Base-by-base conservation (phyloP, 2,888 invertebrate species). In the Lepidocyrtoides sp. region DNA sequence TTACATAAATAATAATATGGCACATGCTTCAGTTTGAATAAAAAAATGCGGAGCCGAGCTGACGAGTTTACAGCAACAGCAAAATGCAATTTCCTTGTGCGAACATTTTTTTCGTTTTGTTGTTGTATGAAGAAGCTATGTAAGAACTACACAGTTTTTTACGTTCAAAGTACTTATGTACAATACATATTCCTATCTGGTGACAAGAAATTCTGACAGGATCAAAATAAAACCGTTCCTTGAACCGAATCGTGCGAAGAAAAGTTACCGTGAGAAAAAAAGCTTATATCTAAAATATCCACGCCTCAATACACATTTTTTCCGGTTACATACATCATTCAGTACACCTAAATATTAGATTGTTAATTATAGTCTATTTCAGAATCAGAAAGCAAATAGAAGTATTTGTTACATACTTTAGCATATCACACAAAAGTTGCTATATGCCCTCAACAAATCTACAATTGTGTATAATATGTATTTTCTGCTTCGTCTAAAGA, bases 241-340 rank as follows among this genome's bases (percentile, higher is more conserved):
- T 81, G 66, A 54, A 66, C 51, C 66, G 54, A 51, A 81, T 88
- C 87, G 87, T 88, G 79, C 79, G 79, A 57, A 75, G 51, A 57
- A 72, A 75, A 85, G 32, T 36, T 60, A 75, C 75, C 41, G 85
- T 85, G 75, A 85, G 85, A 81, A 88, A 79, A 88, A 88, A 41
- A 48, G 41, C 57, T 23, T 44, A 63, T 63, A 48, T 12, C 48
- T 75, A 54, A 63, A 29, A 36, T 41, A 26, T 57, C 29, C 75
- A 14, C 63, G 32, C 87, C 69, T 66, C 66, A 88, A 79, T 54
- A 23, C 29, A 32, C 87, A 88, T 66, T 66, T 88, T 79, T 81
- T 88, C 54, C 79, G 79, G 87, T 51, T 77, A 29, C 54, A 14
- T 23, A 48, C 36, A 17, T 12, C 66, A n/a, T 8, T 48, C 29